phyloP scores from a whole-genome alignment of 2,113 vertebrate species.

The Procavia capensis region DNA sequence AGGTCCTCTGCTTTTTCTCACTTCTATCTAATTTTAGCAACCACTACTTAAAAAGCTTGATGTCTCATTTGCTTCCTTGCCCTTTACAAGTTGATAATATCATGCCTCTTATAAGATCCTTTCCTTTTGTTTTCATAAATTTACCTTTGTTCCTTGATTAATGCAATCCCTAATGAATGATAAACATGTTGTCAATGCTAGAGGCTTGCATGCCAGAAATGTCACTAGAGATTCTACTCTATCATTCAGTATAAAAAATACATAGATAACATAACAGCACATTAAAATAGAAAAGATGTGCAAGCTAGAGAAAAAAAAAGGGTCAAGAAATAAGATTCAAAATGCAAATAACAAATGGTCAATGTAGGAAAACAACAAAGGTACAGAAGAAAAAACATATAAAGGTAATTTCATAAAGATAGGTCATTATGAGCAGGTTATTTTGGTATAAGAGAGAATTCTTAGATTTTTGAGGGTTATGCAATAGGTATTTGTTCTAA shows the following conservation, averaged over 20 bases:
- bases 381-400: neutral
- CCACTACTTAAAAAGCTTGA: neutral
- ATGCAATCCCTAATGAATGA: neutral
- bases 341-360: conserved; percentile 31
- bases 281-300: conserved; percentile 14
- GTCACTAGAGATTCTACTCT: neutral
- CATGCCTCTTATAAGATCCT: neutral
- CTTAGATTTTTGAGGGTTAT: neutral
- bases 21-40: conserved; percentile 33
- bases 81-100: neutral
- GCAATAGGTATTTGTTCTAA: conserved; percentile 7
- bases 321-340: neutral
- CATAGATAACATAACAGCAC: neutral
- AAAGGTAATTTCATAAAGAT: neutral
- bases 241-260: conserved; percentile 7
- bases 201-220: neutral
- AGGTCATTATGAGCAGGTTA: conserved; percentile 8
- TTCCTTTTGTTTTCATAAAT: conserved; percentile 33
- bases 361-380: conserved; percentile 18
- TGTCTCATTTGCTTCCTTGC: neutral
- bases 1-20: neutral
- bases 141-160: conserved; percentile 27
- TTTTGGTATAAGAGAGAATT: conserved; percentile 22
- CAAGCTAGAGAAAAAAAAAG: neutral
- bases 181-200: neutral